phyloP scores from a whole-genome alignment of 2,888 invertebrate genomes.

The Leistus spinibarbis region DNA sequence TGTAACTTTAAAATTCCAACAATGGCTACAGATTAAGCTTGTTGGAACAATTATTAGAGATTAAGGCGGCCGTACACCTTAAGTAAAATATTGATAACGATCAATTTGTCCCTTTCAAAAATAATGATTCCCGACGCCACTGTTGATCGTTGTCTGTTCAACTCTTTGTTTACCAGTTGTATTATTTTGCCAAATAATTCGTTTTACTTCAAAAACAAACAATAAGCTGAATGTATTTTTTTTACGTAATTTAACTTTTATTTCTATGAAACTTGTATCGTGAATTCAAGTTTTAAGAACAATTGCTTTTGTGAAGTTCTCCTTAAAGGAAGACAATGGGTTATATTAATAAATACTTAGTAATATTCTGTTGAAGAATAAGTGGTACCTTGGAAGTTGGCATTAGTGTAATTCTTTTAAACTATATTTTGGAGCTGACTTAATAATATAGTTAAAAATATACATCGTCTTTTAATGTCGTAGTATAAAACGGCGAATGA shows the following conservation, averaged over 20 bases:
- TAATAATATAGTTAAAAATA: too few relatives aligned
- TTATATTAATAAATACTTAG: not conserved
- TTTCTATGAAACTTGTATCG: not conserved
- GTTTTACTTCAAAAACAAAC: not conserved
- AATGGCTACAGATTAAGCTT: too few relatives aligned
- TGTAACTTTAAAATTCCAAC: too few relatives aligned
- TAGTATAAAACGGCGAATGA: too few relatives aligned
- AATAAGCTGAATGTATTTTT: not conserved
- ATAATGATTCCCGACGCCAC: not conserved
- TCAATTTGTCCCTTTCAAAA: too few relatives aligned
- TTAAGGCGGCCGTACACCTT: too few relatives aligned
- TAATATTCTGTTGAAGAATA: not conserved
- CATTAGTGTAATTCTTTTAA: not conserved
- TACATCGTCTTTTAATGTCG: too few relatives aligned
- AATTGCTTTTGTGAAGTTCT: not conserved
- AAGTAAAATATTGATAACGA: too few relatives aligned
- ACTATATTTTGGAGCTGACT: not conserved
- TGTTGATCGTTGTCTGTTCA: too few relatives aligned
- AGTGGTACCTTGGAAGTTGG: not conserved
- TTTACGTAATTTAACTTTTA: not conserved
- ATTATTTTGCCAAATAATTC: not conserved
- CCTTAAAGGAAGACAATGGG: not conserved
- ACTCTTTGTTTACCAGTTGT: not conserved
- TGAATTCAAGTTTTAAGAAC: not conserved
- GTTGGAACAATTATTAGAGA: too few relatives aligned